Conservation (phyloP, 2,888 invertebrate species). For the Dioctria linearis region DNA sequence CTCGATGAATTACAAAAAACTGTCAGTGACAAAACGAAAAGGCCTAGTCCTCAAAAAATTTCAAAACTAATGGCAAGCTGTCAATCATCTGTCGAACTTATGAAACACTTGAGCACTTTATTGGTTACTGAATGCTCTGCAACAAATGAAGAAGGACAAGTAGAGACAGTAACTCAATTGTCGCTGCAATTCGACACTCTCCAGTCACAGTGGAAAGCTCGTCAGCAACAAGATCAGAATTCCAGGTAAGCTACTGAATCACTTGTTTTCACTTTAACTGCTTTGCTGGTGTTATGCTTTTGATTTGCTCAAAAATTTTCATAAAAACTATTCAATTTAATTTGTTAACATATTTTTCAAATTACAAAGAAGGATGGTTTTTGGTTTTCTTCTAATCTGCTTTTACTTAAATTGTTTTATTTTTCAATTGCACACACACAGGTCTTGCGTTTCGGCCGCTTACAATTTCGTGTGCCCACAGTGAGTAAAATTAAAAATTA, state of each 20-base stretch:
- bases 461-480: slow-evolving; percentile 79
- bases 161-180: slow-evolving; percentile 77
- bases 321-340: neutral
- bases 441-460: slow-evolving; percentile 76
- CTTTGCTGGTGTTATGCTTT: slow-evolving; percentile 9
- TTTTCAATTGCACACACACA: slow-evolving; percentile 63
- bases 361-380: slow-evolving; percentile 19
- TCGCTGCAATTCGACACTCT: slow-evolving; percentile 79
- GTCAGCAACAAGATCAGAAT: slow-evolving; percentile 84
- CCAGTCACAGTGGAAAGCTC: slow-evolving; percentile 79
- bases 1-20: slow-evolving; percentile 79
- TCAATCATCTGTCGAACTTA: slow-evolving; percentile 85
- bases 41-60: slow-evolving; percentile 79
- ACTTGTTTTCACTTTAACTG: slow-evolving; percentile 65
- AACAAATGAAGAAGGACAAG: slow-evolving; percentile 77
- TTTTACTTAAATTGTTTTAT: slow-evolving; percentile 58
- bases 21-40: slow-evolving; percentile 75
- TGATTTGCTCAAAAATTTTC: neutral
- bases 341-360: neutral
- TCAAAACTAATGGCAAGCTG: slow-evolving; percentile 84
- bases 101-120: slow-evolving; percentile 84
- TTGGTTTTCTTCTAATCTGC: slow-evolving; percentile 46
- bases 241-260: slow-evolving; percentile 76
- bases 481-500: slow-evolving; percentile 72
- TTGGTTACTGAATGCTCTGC: slow-evolving; percentile 83